phyloP scores from a whole-genome alignment of 2,113 vertebrate species.

The Platycercus adscitus region DNA sequence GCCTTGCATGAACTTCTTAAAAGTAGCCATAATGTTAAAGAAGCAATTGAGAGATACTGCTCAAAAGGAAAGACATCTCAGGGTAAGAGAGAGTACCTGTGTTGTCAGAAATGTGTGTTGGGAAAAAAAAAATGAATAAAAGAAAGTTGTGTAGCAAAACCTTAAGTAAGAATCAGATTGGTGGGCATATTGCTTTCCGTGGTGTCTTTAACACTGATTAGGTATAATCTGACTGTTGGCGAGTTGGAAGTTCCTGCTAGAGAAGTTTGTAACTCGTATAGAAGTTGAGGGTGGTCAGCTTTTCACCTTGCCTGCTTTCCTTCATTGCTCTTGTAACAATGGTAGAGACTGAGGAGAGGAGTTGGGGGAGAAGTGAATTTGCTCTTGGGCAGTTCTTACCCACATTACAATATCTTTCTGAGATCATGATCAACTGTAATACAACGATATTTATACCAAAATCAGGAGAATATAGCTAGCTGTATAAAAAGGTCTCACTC shows the following conservation, averaged over 20 bases:
- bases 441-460: not conserved
- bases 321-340: not conserved
- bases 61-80: constrained; percentile 85
- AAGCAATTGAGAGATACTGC: constrained; percentile 89
- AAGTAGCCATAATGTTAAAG: constrained; percentile 88
- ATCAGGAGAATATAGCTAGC: not conserved
- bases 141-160: not conserved
- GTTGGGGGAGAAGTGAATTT: not conserved
- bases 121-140: no score
- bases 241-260: not conserved
- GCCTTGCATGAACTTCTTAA: constrained; percentile 92
- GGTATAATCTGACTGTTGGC: not conserved
- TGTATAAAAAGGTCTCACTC: not conserved
- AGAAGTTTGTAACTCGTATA: not conserved
- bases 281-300: not conserved
- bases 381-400: not conserved
- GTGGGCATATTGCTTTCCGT: not conserved
- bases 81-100: constrained; percentile 73
- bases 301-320: not conserved
- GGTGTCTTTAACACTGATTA: not conserved
- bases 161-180: not conserved
- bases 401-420: not conserved
- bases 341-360: not conserved
- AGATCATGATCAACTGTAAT: not conserved
- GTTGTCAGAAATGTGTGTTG: not conserved